Percentiles rank a stretch among this genome's conserved stretches.
These are phyloP conservation scores for Scomberomorus guttatus DNA, from an alignment of 2,797 vertebrate species.

Conservation along the genomic window DNA sequence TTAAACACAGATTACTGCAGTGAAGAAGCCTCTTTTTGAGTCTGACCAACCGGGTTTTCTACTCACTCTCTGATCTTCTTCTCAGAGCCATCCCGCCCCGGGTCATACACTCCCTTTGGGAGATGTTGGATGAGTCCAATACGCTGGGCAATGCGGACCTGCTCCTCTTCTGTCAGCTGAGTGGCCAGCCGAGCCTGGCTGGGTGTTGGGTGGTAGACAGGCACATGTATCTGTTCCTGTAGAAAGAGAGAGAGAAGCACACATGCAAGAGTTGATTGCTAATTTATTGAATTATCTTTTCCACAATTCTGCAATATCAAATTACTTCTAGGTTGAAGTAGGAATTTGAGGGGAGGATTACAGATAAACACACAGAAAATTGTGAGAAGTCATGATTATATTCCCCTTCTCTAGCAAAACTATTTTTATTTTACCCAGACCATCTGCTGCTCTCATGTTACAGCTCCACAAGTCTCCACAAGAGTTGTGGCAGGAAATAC, in stretches of 20 bases:
- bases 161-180: conserved; percentile 92
- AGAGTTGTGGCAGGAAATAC: conserved; percentile 9
- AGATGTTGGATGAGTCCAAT: conserved; percentile 93
- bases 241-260: conserved; percentile 14
- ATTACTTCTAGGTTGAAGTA: neutral
- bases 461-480: neutral
- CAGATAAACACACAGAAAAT: neutral
- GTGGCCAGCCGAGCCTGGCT: conserved; percentile 89
- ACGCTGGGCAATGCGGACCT: conserved; percentile 90
- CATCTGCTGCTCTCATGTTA: neutral
- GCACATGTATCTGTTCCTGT: conserved; percentile 88
- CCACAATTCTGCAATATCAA: neutral
- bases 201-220: conserved; percentile 90
- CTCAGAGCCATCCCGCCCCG: conserved; percentile 85
- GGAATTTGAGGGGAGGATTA: neutral
- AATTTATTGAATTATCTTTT: neutral
- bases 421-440: neutral
- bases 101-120: conserved; percentile 88
- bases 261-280: neutral
- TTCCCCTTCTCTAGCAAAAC: neutral
- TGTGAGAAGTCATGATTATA: no score
- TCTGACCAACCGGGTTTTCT: neutral
- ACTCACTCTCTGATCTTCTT: conserved; percentile 92
- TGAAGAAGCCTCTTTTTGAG: neutral
- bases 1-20: neutral